Evolutionary conservation across 2,113 vertebrate species (phyloP).

Genomic region (Donacobius atricapilla): DNA sequence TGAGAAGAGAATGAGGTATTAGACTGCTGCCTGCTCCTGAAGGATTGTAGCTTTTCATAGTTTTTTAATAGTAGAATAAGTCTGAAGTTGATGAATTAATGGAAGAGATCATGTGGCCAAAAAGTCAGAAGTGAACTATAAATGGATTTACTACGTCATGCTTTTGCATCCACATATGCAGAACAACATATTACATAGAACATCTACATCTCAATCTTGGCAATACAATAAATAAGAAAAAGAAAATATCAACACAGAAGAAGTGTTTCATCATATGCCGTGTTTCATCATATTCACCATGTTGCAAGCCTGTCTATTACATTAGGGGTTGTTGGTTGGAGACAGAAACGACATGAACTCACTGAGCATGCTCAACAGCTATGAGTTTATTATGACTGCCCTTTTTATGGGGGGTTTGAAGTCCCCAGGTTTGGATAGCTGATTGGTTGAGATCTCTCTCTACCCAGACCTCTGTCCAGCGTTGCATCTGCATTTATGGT

Average conservation of each 20-base stretch:
- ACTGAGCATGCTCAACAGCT: not conserved
- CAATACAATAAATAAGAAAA: not conserved
- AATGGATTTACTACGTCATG: not conserved
- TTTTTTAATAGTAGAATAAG: not conserved
- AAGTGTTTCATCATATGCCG: not conserved
- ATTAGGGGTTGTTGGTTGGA: not conserved
- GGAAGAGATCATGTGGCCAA: not conserved
- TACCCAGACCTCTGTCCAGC: not conserved
- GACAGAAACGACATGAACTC: not conserved
- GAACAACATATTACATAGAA: not conserved
- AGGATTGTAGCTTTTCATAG: not conserved
- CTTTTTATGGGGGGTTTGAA: not conserved
- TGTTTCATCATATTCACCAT: not conserved
- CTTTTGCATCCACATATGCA: not conserved
- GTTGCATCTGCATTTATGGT: not conserved
- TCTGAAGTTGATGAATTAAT: not conserved
- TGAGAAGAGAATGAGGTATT: not conserved
- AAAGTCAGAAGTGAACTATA: not conserved
- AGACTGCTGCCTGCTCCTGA: not conserved
- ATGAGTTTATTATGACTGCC: not conserved
- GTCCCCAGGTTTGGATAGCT: not conserved
- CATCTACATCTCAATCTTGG: not conserved
- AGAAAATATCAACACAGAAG: not conserved
- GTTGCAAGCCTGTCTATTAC: not conserved
- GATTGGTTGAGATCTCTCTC: not conserved